Conservation (phyloP, 2,797 vertebrate species). For the Diglossa cyanea region DNA sequence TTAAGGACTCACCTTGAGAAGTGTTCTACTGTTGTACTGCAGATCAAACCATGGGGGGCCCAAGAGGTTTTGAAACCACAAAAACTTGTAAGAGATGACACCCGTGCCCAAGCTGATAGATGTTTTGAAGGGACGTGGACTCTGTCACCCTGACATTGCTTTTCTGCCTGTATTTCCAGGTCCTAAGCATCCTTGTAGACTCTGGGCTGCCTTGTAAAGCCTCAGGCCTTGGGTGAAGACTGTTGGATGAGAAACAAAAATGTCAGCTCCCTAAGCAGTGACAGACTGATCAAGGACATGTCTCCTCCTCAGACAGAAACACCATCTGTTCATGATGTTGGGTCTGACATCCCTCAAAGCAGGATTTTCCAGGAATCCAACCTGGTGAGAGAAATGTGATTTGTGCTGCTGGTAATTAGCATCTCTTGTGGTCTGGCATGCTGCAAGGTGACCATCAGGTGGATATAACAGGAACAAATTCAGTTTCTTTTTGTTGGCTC, state of each 20-base stretch:
- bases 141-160: neutral
- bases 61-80: neutral
- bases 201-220: neutral
- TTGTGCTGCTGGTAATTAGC: neutral
- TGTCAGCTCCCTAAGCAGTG: neutral
- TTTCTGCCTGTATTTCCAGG: neutral
- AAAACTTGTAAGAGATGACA: neutral
- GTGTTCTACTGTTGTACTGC: neutral
- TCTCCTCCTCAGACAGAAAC: neutral
- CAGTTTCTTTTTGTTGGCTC: neutral
- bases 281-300: neutral
- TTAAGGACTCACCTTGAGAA: neutral
- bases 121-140: neutral
- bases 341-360: neutral
- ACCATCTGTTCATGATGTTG: constrained; percentile 18
- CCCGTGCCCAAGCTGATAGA: neutral
- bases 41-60: neutral
- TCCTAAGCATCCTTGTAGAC: neutral
- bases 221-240: neutral
- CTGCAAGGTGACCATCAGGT: neutral
- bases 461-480: neutral
- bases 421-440: neutral
- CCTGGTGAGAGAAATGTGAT: neutral
- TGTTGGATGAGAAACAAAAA: neutral
- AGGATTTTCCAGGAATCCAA: constrained; percentile 20